These are phyloP conservation scores for Pica pica DNA, from an alignment of 2,113 vertebrate species.

Conservation along the genomic window DNA sequence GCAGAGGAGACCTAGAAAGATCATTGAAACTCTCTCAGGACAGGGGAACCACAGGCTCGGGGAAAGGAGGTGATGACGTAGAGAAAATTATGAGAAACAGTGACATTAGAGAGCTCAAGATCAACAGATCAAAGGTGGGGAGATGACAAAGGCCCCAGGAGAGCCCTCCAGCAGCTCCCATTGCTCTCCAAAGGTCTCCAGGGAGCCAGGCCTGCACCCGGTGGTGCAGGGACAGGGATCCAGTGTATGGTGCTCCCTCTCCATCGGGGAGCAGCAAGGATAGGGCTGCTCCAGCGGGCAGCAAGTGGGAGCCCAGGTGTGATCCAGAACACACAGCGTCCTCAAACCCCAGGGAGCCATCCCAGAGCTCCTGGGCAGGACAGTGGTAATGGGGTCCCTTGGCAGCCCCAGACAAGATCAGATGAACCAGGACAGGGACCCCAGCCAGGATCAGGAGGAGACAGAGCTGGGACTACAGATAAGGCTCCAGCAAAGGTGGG, in stretches of 20 bases:
- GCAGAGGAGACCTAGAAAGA: neutral
- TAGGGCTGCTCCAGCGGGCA: neutral
- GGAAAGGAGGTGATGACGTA: neutral
- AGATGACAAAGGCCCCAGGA: neutral
- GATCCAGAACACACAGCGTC: neutral
- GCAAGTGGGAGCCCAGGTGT: neutral
- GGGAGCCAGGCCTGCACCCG: neutral
- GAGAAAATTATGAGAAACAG: neutral
- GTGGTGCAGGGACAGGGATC: neutral
- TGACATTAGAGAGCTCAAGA: neutral
- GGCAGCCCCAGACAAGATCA: neutral
- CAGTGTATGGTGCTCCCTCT: neutral
- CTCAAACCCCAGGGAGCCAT: neutral
- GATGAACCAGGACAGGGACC: neutral
- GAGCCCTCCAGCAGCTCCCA: neutral
- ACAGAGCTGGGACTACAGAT: neutral
- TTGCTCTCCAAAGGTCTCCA: neutral
- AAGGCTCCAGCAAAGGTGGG: neutral
- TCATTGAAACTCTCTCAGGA: neutral
- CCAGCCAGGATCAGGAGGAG: neutral
- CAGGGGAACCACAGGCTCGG: neutral
- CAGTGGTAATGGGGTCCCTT: neutral
- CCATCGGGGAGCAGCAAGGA: neutral
- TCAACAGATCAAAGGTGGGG: neutral
- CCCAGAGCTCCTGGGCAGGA: neutral